phyloP scores from a whole-genome alignment of 1,140 invertebrate genomes.

The Cepaea nemoralis region DNA sequence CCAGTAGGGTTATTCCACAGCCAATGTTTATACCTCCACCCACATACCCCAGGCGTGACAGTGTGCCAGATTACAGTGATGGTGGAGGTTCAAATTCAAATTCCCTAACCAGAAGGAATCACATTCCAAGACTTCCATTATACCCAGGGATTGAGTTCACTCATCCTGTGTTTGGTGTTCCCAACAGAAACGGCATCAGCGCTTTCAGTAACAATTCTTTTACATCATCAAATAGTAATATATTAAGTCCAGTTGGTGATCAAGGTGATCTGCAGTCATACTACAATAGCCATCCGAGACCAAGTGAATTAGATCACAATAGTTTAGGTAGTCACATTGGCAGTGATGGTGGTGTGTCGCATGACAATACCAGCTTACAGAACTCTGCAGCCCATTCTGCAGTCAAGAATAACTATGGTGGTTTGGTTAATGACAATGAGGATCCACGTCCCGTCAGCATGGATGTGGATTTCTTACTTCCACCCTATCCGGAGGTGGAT shows the following conservation, averaged over 20 bases:
- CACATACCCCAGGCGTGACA: slow-evolving; percentile 12
- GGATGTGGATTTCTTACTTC: slow-evolving; percentile 42
- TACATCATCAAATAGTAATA: not conserved
- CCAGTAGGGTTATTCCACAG: not conserved
- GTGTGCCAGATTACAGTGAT: slow-evolving; percentile 31
- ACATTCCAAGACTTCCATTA: slow-evolving; percentile 31
- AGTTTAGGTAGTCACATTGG: not conserved
- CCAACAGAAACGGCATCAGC: slow-evolving; percentile 32
- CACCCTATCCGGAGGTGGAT: slow-evolving; percentile 37
- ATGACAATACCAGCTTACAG: not conserved
- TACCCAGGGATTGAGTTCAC: slow-evolving; percentile 37
- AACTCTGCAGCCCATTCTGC: not conserved
- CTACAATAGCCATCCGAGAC: not conserved
- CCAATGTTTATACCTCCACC: not conserved
- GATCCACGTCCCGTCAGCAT: slow-evolving; percentile 29
- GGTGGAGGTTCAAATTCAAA: not conserved
- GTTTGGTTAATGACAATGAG: slow-evolving; percentile 12
- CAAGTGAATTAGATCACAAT: slow-evolving; percentile 3
- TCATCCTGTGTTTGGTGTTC: slow-evolving; percentile 28
- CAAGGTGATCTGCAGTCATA: not conserved
- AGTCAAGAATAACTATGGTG: slow-evolving; percentile 7
- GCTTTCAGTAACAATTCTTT: slow-evolving; percentile 28
- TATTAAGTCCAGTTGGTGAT: not conserved
- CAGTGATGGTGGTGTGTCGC: not conserved
- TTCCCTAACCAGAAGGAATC: slow-evolving; percentile 26